These are phyloP conservation scores for Drosophila cardini DNA, from an alignment of 1,140 invertebrate species.

Conservation along the genomic window DNA sequence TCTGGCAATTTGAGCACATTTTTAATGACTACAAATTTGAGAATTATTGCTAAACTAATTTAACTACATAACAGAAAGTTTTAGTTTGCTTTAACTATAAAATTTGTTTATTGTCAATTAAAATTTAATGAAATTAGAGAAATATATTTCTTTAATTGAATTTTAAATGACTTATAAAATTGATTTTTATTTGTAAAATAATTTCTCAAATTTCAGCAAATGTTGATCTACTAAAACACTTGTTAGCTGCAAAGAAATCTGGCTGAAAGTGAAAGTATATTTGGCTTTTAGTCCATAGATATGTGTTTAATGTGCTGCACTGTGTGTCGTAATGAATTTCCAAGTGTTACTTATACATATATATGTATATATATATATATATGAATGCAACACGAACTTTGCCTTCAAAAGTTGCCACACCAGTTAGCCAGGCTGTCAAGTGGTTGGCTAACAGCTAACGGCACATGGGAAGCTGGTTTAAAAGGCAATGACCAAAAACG, in stretches of 20 bases:
- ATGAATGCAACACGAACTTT: constrained; percentile 26
- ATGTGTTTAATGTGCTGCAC: constrained; percentile 8
- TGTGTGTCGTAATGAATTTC: constrained; percentile 24
- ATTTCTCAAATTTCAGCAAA: too few relatives aligned
- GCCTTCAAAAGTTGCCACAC: constrained; percentile 37
- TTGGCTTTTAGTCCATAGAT: not conserved
- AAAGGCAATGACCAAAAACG: constrained; percentile 26
- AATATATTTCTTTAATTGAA: too few relatives aligned
- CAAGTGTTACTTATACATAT: not conserved
- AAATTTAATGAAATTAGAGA: too few relatives aligned
- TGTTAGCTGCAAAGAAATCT: not conserved
- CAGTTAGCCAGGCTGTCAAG: constrained; percentile 36
- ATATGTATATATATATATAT: not conserved
- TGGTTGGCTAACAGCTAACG: constrained; percentile 41
- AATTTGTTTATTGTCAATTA: too few relatives aligned
- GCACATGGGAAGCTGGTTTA: constrained; percentile 23
- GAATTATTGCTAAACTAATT: too few relatives aligned
- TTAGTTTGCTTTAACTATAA: too few relatives aligned
- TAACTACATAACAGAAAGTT: too few relatives aligned
- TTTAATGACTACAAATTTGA: not conserved
- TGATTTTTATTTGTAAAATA: too few relatives aligned
- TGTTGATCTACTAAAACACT: too few relatives aligned
- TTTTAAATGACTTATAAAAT: too few relatives aligned
- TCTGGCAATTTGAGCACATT: not conserved
- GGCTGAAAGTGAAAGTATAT: constrained; percentile 28